Base-by-base conservation (phyloP, 2,888 invertebrate species). In the Scaptomyza cyrtandrae region DNA sequence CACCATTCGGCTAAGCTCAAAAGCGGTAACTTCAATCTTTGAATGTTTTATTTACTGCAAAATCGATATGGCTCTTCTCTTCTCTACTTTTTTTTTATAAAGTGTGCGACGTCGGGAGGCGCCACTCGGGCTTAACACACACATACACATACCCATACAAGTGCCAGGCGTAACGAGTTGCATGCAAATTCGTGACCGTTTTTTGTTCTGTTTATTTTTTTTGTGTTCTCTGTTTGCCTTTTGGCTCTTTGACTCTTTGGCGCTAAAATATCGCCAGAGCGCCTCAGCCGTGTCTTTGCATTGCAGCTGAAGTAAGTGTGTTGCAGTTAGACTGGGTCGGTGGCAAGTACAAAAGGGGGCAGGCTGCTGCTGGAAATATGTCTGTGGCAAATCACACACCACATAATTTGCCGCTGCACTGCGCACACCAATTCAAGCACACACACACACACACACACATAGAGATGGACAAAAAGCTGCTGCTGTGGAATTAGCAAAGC, bases 331-430 rank as follows among this genome's bases (percentile, higher is more conserved):
- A 58, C 61, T 58, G 45, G 53, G 35, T 10, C 41, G n/a, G 31
- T 4, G 24, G 24, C 24, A 24, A 24, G 24, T 24, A 24, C 24
- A 24, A 24, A 1, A 31, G 41, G 31, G 44, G 45, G 46, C 39
- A 49, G 50, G 53, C 33, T 31, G 71, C 65, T 55, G 76, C 43
- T 58, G 62, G 64, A 69, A 62, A 68, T 60, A 76, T 71, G 76
- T 71, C 72, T 77, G 78, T 78, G 75, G 80, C 88, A 84, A 89
- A 88, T 88, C 82, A 85, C 86, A 87, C 73, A 80, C 90, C 89
- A 89, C 88, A 89, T 89, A 86, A 88, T 88, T 88, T 88, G 80
- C 88, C 84, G 90, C 89, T 89, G 89, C 90, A 89, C 78, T 71
- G 73, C 78, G 57, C 68, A 69, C 71, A 71, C 70, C 46, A 48